Conservation (phyloP, 2,888 invertebrate genomes). For the Himalopsyche kuldschensis region DNA sequence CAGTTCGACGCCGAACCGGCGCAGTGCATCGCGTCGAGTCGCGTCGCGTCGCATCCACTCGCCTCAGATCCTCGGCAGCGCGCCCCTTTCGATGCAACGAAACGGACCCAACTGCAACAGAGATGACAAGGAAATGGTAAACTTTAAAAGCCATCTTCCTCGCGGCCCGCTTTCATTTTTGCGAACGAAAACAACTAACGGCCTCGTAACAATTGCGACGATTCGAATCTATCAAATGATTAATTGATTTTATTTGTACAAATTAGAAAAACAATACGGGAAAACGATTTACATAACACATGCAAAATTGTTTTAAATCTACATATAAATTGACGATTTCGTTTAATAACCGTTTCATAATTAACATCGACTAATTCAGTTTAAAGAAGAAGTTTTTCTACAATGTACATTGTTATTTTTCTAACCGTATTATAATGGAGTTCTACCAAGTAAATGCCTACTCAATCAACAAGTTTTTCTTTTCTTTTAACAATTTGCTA, state of each 20-base stretch:
- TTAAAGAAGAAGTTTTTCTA: no score
- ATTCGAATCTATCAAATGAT: neutral
- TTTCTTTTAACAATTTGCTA: no score
- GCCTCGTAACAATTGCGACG: neutral
- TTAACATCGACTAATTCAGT: no score
- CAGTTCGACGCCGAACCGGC: neutral
- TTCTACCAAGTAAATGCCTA: no score
- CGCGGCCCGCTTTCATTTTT: neutral
- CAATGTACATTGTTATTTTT: no score
- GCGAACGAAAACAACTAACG: neutral
- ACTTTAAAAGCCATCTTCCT: neutral
- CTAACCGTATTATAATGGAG: no score
- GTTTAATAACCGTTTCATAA: neutral
- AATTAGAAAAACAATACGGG: neutral
- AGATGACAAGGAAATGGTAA: neutral
- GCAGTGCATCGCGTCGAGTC: neutral
- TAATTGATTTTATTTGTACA: neutral
- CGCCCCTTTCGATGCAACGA: neutral
- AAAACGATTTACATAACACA: neutral
- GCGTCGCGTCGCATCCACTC: no score
- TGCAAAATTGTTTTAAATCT: neutral
- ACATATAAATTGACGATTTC: neutral
- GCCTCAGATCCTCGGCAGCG: no score
- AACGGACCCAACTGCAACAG: neutral
- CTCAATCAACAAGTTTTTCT: no score